Evolutionary conservation across 2,888 invertebrate species (phyloP), one percentile per base, ranked within the genome.

Genomic region (Boloria selene): DNA sequence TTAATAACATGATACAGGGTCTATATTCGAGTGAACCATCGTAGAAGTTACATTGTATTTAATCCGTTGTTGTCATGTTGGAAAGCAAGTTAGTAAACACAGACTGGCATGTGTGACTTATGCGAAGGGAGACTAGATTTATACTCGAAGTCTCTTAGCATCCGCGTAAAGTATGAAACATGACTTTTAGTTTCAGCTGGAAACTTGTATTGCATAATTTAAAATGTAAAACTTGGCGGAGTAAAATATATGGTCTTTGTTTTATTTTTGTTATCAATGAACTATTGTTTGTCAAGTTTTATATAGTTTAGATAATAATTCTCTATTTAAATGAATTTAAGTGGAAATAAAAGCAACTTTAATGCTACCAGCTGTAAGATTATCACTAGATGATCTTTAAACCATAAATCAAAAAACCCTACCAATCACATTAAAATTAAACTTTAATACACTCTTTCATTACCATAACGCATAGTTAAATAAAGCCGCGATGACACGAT

Each of bases 401-500:
- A 50, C 18, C 38, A 16, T 2, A 38, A 42, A 13, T 13, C 16
- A 38, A 17, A 54, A 42, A 38, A 17, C 17, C 5, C 31, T 4
- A 6, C 13, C 13, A 44, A 18, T 3, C 14, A n/a, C 5, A 45
- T 22, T 22, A 44, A 42, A 55, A 44, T 44, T 22, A 13, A 52
- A 52, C n/a, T n/a, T n/a, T n/a, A 52, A 22, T 18, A 50, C 22
- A 14, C 22, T 6, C 2, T n/a, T 31, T 38, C 31, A 38, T 38
- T 6, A 56, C 22, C 44, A 45, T 13, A 55, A 54, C 13, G 42
- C 42, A 13, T 14, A 26, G 13, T n/a, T 10, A 38, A 38, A 56
- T 44, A 67, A 68, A 80, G 81, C 81, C 79, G 74, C 80, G 83
- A 85, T 89, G 87, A 89, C 87, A 79, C 75, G 77, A 79, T 80